phyloP scores from a whole-genome alignment of 2,113 vertebrate species.

The Bubo blakistoni region DNA sequence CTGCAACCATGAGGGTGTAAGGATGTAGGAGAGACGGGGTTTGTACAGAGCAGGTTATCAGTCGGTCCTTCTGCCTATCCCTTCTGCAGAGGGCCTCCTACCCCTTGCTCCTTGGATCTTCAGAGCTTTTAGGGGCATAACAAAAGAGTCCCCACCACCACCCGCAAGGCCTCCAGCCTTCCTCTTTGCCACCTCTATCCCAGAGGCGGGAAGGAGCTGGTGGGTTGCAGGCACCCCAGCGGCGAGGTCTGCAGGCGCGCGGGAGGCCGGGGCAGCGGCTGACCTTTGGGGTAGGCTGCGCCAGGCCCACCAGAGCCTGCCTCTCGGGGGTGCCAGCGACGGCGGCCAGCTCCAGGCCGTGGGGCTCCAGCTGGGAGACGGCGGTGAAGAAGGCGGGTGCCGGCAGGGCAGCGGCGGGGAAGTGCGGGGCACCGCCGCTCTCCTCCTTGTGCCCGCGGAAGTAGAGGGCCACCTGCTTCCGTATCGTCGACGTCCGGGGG shows the following conservation, averaged over 20 bases:
- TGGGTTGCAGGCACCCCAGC: not conserved
- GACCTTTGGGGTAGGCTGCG: constrained; percentile 97
- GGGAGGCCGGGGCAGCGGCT: not conserved
- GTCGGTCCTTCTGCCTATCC: not conserved
- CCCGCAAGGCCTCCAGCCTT: not conserved
- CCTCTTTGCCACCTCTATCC: not conserved
- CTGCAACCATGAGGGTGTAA: not conserved
- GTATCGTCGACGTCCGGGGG: constrained; percentile 94
- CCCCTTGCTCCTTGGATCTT: not conserved
- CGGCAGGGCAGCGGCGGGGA: constrained; percentile 84
- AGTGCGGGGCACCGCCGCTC: constrained; percentile 85
- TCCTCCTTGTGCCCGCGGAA: constrained; percentile 98
- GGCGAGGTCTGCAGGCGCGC: fast-evolving
- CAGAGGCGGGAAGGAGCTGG: not conserved
- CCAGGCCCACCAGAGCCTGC: constrained; percentile 90
- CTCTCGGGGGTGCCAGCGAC: constrained; percentile 87
- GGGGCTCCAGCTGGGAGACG: constrained; percentile 93
- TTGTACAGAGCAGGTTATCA: not conserved
- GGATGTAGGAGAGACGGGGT: not conserved
- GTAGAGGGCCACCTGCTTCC: constrained; percentile 98
- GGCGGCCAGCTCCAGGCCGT: constrained; percentile 87
- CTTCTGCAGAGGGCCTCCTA: not conserved
- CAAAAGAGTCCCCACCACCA: not conserved
- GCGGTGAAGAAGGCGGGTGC: constrained; percentile 94
- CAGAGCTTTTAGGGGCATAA: not conserved